These are phyloP conservation scores for Tragopan temminckii DNA, from an alignment of 2,797 vertebrate genomes.

Conservation along the genomic window DNA sequence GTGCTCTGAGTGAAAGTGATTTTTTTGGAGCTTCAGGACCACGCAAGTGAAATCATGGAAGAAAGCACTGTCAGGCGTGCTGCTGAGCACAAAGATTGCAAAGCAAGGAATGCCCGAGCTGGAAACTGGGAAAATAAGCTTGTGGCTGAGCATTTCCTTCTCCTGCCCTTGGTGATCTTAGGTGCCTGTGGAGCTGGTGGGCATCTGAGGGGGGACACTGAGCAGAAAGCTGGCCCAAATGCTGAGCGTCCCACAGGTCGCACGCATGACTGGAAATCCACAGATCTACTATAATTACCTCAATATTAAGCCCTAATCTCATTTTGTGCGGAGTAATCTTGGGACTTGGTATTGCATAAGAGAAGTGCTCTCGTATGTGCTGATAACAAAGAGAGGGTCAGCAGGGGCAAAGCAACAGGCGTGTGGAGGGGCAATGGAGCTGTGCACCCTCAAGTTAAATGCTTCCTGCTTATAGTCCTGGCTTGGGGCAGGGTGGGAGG, in stretches of 20 bases:
- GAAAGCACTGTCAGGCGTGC: neutral
- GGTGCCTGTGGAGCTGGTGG: neutral
- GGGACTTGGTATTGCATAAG: neutral
- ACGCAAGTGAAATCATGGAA: neutral
- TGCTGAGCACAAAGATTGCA: neutral
- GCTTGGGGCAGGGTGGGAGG: neutral
- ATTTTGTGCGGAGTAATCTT: conserved; percentile 55
- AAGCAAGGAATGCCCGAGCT: neutral
- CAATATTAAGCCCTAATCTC: conserved; percentile 67
- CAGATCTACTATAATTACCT: conserved; percentile 57
- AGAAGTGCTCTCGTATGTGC: neutral
- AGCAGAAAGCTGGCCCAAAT: neutral
- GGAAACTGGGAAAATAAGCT: neutral
- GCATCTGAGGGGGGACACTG: neutral
- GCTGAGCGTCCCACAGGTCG: neutral
- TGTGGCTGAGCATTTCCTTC: neutral
- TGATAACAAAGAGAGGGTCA: neutral
- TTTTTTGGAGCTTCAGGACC: neutral
- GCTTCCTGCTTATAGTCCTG: neutral
- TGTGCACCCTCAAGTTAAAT: neutral
- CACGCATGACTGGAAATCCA: neutral
- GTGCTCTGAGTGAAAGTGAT: neutral
- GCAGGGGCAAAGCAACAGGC: neutral
- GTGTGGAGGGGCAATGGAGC: neutral
- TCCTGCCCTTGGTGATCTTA: neutral